Conservation (phyloP, 2,797 vertebrate genomes). For the Dromococcyx pavoninus region DNA sequence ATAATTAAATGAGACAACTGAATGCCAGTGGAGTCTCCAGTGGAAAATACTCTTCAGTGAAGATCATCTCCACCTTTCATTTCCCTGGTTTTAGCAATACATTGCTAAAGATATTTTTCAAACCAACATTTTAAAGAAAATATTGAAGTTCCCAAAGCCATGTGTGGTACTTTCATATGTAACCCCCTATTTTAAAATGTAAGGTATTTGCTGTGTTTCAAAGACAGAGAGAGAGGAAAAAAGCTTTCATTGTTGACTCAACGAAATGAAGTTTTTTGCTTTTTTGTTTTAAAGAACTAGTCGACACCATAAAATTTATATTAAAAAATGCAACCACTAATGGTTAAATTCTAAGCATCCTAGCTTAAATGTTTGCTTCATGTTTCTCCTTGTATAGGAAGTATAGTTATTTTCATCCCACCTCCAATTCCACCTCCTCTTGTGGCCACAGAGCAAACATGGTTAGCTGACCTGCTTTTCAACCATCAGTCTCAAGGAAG, state of each 20-base stretch:
- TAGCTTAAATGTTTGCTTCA: not conserved
- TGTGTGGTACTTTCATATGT: constrained; percentile 31
- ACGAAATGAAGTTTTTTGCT: not conserved
- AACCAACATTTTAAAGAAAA: constrained; percentile 50
- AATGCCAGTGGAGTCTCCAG: constrained; percentile 77
- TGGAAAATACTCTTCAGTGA: constrained; percentile 73
- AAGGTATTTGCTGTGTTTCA: not conserved
- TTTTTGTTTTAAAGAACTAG: not conserved
- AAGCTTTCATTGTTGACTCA: not conserved
- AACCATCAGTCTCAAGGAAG: not conserved
- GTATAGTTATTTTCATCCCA: not conserved
- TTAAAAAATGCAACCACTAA: not conserved
- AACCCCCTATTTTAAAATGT: not conserved
- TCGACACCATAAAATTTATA: not conserved
- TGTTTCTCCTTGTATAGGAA: not conserved
- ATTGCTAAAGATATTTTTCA: constrained; percentile 62
- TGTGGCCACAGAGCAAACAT: not conserved
- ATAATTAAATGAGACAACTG: constrained; percentile 84
- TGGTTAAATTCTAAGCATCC: not conserved
- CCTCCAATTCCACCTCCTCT: not conserved
- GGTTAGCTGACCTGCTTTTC: not conserved
- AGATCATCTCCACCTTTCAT: constrained; percentile 64
- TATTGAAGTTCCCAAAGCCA: constrained; percentile 31
- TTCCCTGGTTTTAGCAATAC: constrained; percentile 52
- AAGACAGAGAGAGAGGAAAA: not conserved